A percentile compares a stretch with the other conserved stretches of the same genome.
These are phyloP conservation scores for Micronisus gabar DNA, from an alignment of 2,113 vertebrate species.

Conservation along the genomic window DNA sequence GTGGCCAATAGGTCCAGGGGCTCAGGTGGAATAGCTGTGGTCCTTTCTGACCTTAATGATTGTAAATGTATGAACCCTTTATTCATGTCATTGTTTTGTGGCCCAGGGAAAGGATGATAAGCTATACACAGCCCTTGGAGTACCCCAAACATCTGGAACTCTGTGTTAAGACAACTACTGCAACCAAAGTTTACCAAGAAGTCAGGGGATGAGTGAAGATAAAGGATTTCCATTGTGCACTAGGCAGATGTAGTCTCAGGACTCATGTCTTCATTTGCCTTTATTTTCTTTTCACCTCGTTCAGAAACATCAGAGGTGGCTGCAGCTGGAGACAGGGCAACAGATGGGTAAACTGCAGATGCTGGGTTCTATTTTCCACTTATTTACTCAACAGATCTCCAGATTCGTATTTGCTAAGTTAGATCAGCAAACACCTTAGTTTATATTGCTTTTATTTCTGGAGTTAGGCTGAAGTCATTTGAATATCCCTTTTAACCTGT, in stretches of 20 bases:
- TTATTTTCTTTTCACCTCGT: background rate
- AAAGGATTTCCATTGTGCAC: background rate
- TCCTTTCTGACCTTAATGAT: background rate
- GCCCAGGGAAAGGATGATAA: background rate
- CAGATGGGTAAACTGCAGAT: background rate
- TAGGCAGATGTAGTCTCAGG: background rate
- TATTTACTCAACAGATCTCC: background rate
- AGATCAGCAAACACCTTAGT: background rate
- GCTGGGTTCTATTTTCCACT: background rate
- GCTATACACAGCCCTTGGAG: background rate
- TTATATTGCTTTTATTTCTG: background rate
- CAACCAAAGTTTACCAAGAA: background rate
- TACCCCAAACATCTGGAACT: background rate
- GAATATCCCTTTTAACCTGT: background rate
- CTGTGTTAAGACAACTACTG: background rate
- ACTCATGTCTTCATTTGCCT: background rate
- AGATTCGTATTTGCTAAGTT: background rate
- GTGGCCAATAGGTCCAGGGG: background rate
- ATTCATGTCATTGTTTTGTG: background rate
- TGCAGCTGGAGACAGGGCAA: background rate
- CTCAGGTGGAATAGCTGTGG: background rate
- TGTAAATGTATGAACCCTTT: background rate
- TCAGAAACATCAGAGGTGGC: background rate
- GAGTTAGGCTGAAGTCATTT: background rate
- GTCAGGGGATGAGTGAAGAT: background rate